Base-by-base conservation (phyloP, 2,797 vertebrate genomes). In the Betta splendens region DNA sequence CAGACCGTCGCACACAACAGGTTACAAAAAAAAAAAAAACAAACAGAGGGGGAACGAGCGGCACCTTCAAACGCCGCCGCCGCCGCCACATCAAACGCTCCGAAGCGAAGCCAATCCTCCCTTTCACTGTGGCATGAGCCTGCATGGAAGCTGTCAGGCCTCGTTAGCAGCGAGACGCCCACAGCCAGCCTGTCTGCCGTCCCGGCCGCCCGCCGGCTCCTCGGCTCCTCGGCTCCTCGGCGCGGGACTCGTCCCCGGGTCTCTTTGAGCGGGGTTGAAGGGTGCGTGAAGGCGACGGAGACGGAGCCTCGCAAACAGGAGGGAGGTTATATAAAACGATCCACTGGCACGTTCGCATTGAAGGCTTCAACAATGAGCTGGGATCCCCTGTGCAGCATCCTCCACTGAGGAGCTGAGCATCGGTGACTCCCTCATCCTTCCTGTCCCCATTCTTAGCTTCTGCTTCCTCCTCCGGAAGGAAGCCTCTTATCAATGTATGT, bases 361-460 rank as follows among this genome's bases (percentile, higher is more conserved):
- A n/a, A n/a, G n/a, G n/a, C n/a, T n/a, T n/a, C n/a, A n/a, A n/a
- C n/a, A n/a, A n/a, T n/a, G n/a, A n/a, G n/a, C n/a, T n/a, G n/a
- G n/a, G n/a, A n/a, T n/a, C n/a, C n/a, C n/a, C n/a, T n/a, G n/a
- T n/a, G n/a, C n/a, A n/a, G n/a, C n/a, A n/a, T n/a, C n/a, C n/a
- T n/a, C n/a, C n/a, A n/a, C 79, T 62, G 66, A 79, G 69, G 75
- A 67, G 73, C 48, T 25, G 62, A 66, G 62, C 70, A 72, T 80
- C 72, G 37, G 75, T 77, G 72, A 85, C 71, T 50, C 79, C 48
- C 72, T 87, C 71, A 72, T 89, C 75, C 85, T 89, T 89, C 86
- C 86, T 85, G 79, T 38, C 61, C 58, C 79, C 80, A 63, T 61
- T 46, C 47, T 66, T 68, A 65, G 71, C 57, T 67, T 66, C 60